phyloP scores from a whole-genome alignment of 2,113 vertebrate species.

The Barbus barbus region DNA sequence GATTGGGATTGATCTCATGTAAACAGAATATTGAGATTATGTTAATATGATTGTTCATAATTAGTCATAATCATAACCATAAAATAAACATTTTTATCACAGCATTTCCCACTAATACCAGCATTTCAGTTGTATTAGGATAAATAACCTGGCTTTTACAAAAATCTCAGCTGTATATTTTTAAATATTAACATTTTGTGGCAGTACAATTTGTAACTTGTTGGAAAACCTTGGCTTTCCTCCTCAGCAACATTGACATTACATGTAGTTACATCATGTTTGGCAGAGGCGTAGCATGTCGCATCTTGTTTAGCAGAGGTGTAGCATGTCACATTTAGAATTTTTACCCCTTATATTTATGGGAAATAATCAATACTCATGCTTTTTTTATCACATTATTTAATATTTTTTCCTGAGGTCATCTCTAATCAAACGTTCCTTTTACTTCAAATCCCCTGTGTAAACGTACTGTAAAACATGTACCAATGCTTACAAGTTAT shows the following conservation, averaged over 20 bases:
- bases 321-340: conserved; percentile 13
- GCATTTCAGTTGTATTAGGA: neutral
- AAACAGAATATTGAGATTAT: neutral
- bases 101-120: neutral
- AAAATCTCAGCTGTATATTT: neutral
- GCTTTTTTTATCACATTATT: neutral
- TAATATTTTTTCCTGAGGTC: neutral
- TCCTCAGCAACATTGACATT: conserved; percentile 10
- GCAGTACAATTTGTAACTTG: neutral
- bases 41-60: neutral
- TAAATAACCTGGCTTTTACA: neutral
- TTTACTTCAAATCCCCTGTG: neutral
- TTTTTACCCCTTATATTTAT: neutral
- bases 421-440: too few species aligned
- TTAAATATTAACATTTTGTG: neutral
- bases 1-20: neutral
- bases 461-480: neutral
- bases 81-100: neutral
- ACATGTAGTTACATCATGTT: conserved; percentile 29
- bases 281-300: neutral
- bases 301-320: conserved; percentile 4
- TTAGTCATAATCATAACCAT: neutral
- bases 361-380: neutral
- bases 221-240: neutral
- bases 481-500: neutral